Evolutionary conservation across 2,888 invertebrate species (phyloP).

Genomic region (Ophion ellenae): DNA sequence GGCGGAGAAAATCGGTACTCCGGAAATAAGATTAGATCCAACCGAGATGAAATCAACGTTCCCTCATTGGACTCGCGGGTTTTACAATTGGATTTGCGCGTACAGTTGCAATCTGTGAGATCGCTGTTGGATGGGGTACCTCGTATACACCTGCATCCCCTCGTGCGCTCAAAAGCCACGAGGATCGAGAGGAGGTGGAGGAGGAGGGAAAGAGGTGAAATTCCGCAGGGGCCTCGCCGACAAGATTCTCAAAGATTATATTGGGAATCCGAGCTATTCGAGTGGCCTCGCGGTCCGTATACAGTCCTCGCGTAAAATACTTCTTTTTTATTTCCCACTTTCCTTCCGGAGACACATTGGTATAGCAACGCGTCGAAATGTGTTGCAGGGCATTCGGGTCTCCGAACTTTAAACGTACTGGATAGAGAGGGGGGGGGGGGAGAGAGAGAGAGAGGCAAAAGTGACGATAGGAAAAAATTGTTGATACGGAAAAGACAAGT

Average conservation of each 20-base stretch:
- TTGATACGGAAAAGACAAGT: slow-evolving; percentile 31
- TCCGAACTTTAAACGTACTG: background rate
- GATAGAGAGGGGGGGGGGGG: background rate
- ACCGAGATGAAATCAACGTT: too few species aligned
- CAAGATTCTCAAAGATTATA: slow-evolving; percentile 68
- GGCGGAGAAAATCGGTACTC: too few species aligned
- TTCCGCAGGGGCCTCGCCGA: slow-evolving; percentile 43
- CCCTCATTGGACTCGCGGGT: background rate
- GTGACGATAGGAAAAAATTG: slow-evolving; percentile 35
- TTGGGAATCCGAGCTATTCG: slow-evolving; percentile 69
- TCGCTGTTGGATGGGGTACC: background rate
- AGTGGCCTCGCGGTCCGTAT: slow-evolving; percentile 28
- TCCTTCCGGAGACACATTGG: slow-evolving; percentile 1
- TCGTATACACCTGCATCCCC: slow-evolving; percentile 26
- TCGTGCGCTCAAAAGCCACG: slow-evolving; percentile 6
- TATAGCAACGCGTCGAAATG: background rate
- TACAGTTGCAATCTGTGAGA: slow-evolving; percentile 17
- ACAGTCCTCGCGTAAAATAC: slow-evolving; percentile 49
- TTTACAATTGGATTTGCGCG: background rate
- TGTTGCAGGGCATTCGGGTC: slow-evolving; percentile 1
- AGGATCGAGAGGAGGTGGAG: background rate
- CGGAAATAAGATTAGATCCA: too few species aligned
- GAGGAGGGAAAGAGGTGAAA: slow-evolving; percentile 19
- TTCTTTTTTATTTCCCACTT: slow-evolving; percentile 16
- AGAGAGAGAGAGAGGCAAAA: background rate